Conservation (phyloP, 2,888 invertebrate genomes). For the Lymantria dispar region DNA sequence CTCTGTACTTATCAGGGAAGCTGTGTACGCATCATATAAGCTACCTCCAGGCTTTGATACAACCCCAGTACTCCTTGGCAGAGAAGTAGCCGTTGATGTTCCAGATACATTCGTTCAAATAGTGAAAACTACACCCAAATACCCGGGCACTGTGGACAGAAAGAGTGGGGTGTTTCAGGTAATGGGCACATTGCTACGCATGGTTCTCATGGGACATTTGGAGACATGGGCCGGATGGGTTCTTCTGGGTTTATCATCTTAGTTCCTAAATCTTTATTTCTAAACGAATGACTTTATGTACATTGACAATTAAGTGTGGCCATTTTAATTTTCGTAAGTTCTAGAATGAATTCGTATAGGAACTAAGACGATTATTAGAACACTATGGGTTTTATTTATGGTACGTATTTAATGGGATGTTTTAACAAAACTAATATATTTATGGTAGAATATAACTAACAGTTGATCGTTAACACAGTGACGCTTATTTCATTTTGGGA, state of each 20-base stretch:
- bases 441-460: slow-evolving; percentile 19
- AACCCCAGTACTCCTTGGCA: slow-evolving; percentile 72
- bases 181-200: slow-evolving; percentile 61
- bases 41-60: slow-evolving; percentile 75
- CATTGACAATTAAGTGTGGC: background rate
- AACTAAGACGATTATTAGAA: slow-evolving; percentile 17
- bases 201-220: slow-evolving; percentile 36
- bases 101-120: slow-evolving; percentile 93
- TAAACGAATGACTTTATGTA: background rate
- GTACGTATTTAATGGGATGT: slow-evolving; percentile 6
- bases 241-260: slow-evolving; percentile 12
- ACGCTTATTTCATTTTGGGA: background rate
- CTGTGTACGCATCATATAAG: slow-evolving; percentile 74
- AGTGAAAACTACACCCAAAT: slow-evolving; percentile 88
- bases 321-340: no score
- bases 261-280: slow-evolving; percentile 6
- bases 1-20: slow-evolving; percentile 74
- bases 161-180: slow-evolving; percentile 76
- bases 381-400: slow-evolving; percentile 1
- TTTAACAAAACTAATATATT: slow-evolving; percentile 17
- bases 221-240: slow-evolving; percentile 15
- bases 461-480: slow-evolving; percentile 2
- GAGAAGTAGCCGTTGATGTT: slow-evolving; percentile 93
- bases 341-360: background rate
- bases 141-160: slow-evolving; percentile 83